Evolutionary conservation across 2,113 vertebrate genomes (phyloP), one percentile per base, ranked within the genome.

Genomic region (Ammodytes marinus): DNA sequence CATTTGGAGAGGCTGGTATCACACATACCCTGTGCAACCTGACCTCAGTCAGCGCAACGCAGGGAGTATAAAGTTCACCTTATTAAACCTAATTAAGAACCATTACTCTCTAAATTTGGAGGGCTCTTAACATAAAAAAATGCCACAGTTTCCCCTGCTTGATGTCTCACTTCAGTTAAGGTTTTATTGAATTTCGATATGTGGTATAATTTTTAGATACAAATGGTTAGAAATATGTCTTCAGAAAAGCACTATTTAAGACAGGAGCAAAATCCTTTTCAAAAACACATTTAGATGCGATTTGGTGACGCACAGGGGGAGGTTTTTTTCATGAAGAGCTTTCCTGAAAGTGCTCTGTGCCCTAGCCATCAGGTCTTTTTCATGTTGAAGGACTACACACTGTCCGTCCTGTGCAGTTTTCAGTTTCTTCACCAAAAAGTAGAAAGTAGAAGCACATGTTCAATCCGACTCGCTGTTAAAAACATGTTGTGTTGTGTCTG

Each of bases 1-100:
- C 57, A 49, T 86, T 73, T 75, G 66, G 65, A 88, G 73, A 74
- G 64, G 67, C 65, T 83, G 77, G 39, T 68, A 35, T 66, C 65
- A 78, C 73, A 72, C 5, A 5, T 50, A 12, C 69, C 65, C 71
- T n/a, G 35, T 69, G 70, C 61, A 77, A 75, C 73, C 72, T 71
- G 79, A 73, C 82, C 68, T 78, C 64, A 52, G 57, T 65, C 50
- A n/a, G 15, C 6, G 14, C 9, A 0, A 58, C 47, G 11, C 79
- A 37, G 46, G 59, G 63, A 54, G 60, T 10, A 45, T 54, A 50
- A 76, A 61, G 50, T 74, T 81, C 69, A 76, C 59, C 49, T 68
- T 75, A 65, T 87, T 77, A 67, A 77, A 70, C 27, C 50, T 68
- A 43, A 85, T 85, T 80, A 84, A 7, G 11, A 46, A 13, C 39